Evolutionary conservation across 2,797 vertebrate genomes (phyloP), one percentile per base, ranked within the genome.

Genomic region (Chromobotia macracanthus): DNA sequence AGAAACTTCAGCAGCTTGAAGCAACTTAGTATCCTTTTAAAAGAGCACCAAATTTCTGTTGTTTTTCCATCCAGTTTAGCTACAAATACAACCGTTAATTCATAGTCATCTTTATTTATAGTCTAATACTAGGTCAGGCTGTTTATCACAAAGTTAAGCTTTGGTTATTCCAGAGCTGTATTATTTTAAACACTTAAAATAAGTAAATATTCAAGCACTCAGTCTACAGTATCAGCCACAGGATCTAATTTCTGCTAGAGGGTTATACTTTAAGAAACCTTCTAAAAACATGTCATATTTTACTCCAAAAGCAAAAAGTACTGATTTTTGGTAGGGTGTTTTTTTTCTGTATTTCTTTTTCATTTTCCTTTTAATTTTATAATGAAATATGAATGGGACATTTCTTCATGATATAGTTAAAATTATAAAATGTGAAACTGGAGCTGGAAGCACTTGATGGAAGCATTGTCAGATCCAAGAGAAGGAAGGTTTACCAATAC

Each of bases 381-480:
- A 11, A 48, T 28, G 23, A 73, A 61, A 28, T 46, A 18, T 18
- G 38, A 72, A 0, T 56, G 0, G 41, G 23, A 44, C 25, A 1
- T 46, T 60, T 25, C n/a, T 18, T 53, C 51, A 8, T n/a, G 31
- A 28, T 60, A 15, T 25, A 60, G 5, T 53, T 70, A 68, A 81
- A 72, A 25, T 50, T 55, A 50, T 72, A 31, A 3, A 4, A 25
- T 2, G 15, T 38, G 9, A 8, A 25, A 55, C 16, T 38, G n/a
- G n/a, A 55, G 19, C 31, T 69, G 23, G 56, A 55, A 65, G 69
- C 85, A 84, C 86, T 84, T 84, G 86, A 84, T 81, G 80, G 84
- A 84, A 85, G 79, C 80, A 66, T 82, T 75, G 76, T 81, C 64
- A 82, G 79, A 75, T 19, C 13, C 21, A 64, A 75, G 56, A 61